Evolutionary conservation across 2,113 vertebrate genomes (phyloP), one percentile per base, ranked within the genome.

Genomic region (Erpornis zantholeuca): DNA sequence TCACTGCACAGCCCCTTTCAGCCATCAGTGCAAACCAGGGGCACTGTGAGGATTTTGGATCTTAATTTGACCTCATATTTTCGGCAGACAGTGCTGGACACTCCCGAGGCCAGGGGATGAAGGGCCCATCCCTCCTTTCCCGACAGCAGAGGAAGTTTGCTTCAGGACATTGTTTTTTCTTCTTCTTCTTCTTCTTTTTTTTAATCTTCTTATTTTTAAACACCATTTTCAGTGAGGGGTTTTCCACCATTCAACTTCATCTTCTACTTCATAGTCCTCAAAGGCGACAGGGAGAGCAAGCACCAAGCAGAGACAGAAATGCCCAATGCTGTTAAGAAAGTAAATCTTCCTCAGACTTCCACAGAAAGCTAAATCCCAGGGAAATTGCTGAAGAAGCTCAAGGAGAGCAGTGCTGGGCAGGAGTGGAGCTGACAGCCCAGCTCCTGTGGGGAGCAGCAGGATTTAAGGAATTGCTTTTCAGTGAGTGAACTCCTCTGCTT

Each of bases 31-130:
- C 2, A 50, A 77, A 36, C 5, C 19, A 27, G 40, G 28, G 36
- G 25, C 45, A 11, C 9, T 15, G 27, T 0, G 4, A 35, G 29
- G 33, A 19, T 8, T 9, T 16, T 0, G 3, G 11, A 15, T 63
- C 25, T 59, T n/a, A 8, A 11, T 17, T 11, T 21, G 16, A 4
- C 7, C 50, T 33, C 3, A 1, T 19, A 7, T 50, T 70, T 63
- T 11, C 72, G 45, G 79, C 70, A 71, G 45, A 29, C 7, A 0
- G 17, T 36, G 64, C 36, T 52, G 42, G 61, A 7, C 38, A 10
- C 53, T 27, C 22, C 35, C 0, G 0, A 53, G 60, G 81, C 13
- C 4, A 0, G 0, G 40, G 31, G 6, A 61, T 10, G n/a, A 25
- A 13, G 7, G 25, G 52, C 85, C 23, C 1, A 3, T 35, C 68